A percentile compares a stretch with the other conserved stretches of the same genome.
These are phyloP conservation scores for Tenualosa thibaudeaui DNA, from an alignment of 2,797 vertebrate species.

Conservation along the genomic window DNA sequence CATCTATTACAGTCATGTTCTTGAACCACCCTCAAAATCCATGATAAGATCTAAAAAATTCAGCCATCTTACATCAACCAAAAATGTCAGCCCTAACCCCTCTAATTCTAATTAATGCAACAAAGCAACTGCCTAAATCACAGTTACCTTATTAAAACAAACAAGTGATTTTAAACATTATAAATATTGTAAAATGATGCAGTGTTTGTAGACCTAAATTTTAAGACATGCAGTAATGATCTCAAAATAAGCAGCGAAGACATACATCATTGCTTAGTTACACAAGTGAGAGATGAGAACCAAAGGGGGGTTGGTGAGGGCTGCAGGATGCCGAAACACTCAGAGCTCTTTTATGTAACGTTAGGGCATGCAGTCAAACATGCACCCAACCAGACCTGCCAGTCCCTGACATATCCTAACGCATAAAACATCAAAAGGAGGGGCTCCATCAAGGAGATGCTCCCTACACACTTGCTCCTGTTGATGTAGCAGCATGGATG, in stretches of 20 bases:
- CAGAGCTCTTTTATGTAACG: constrained; percentile 11
- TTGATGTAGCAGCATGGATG: constrained; percentile 14
- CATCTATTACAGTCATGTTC: background rate
- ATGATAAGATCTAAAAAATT: background rate
- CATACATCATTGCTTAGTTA: background rate
- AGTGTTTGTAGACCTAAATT: background rate
- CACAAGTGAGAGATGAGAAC: background rate
- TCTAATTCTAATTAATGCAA: background rate
- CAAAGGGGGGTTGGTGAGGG: constrained; percentile 6
- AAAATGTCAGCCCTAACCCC: background rate
- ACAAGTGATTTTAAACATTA: background rate
- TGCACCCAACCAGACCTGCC: background rate
- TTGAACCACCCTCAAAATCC: background rate
- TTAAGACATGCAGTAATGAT: background rate
- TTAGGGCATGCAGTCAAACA: background rate
- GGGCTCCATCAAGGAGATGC: constrained; percentile 18
- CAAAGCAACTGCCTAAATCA: background rate
- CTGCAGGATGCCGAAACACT: background rate
- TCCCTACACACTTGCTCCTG: background rate
- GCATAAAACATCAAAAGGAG: constrained; percentile 33
- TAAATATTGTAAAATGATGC: background rate
- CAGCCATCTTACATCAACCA: background rate
- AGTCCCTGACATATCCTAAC: constrained; percentile 11
- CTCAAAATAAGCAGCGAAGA: background rate
- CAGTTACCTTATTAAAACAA: background rate